A percentile compares a stretch with the other conserved stretches of the same genome.
phyloP scores from a whole-genome alignment of 1,140 invertebrate species.

The Pogonomyrmex barbatus region DNA sequence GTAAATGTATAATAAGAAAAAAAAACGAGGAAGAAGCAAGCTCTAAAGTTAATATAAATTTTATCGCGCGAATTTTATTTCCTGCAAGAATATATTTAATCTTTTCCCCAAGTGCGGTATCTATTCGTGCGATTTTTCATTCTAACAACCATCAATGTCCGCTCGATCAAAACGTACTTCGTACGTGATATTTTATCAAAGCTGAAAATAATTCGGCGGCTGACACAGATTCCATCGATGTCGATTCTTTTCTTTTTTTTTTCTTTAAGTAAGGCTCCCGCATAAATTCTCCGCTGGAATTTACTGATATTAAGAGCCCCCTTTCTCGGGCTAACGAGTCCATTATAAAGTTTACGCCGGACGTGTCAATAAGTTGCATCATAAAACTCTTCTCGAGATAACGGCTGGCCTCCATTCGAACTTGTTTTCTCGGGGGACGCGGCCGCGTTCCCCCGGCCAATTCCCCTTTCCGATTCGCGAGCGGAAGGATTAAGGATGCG shows the following conservation, averaged over 20 bases:
- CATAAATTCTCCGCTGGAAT: not conserved
- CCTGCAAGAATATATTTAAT: conserved; percentile 30
- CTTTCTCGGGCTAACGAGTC: conserved; percentile 22
- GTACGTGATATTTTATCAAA: conserved; percentile 7
- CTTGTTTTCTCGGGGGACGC: conserved; percentile 35
- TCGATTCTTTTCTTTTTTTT: not conserved
- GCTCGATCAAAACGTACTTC: conserved; percentile 6
- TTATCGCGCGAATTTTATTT: not conserved
- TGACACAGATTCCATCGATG: not conserved
- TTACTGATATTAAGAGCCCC: not conserved
- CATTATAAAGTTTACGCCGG: conserved; percentile 44
- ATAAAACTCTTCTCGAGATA: conserved; percentile 35
- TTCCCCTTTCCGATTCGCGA: not conserved
- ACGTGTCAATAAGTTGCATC: conserved; percentile 39
- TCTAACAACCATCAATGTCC: conserved; percentile 17
- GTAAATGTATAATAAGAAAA: conserved; percentile 5
- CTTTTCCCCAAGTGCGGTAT: not conserved
- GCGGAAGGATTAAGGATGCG: conserved; percentile 32
- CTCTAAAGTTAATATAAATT: conserved; percentile 4
- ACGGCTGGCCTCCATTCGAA: conserved; percentile 7
- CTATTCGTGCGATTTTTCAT: conserved; percentile 30
- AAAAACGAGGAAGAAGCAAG: not conserved
- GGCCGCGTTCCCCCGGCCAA: not conserved
- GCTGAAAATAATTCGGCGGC: conserved; percentile 24
- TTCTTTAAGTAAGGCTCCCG: not conserved